Percentiles rank a stretch among this genome's conserved stretches.
These are phyloP conservation scores for Beroe ovata DNA, from an alignment of 37 sponge, comb jelly and placozoan species.

Conservation along the genomic window DNA sequence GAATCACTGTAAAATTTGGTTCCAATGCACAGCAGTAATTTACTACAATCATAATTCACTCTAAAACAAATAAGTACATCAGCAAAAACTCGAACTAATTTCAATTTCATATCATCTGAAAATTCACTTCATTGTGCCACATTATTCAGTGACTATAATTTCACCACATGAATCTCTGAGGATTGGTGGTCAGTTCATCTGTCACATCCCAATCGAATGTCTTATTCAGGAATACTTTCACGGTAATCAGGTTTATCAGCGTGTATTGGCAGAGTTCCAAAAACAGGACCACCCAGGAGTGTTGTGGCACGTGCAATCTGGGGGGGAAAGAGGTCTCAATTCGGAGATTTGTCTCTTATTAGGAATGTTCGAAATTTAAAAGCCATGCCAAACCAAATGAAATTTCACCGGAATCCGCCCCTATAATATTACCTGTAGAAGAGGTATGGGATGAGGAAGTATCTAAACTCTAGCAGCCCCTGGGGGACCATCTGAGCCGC, in stretches of 20 bases:
- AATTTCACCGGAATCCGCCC: too few species aligned
- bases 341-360: too few species aligned
- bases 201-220: constrained; percentile 7
- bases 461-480: constrained; percentile 86
- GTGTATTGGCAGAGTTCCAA: constrained; percentile 43
- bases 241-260: constrained; percentile 27
- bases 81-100: too few species aligned
- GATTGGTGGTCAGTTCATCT: background rate
- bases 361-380: too few species aligned
- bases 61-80: too few species aligned
- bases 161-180: constrained; percentile 57
- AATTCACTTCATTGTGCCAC: background rate
- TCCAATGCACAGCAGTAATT: too few species aligned
- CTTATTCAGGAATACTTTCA: constrained; percentile 38
- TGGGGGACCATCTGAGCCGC: constrained; percentile 76
- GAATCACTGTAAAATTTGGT: too few species aligned
- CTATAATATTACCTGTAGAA: constrained; percentile 54
- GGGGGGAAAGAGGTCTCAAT: too few species aligned
- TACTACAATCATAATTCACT: too few species aligned
- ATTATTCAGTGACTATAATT: too few species aligned
- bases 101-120: background rate
- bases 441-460: constrained; percentile 88
- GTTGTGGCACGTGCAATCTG: constrained; percentile 42
- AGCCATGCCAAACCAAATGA: too few species aligned
- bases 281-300: constrained; percentile 52